Evolutionary conservation across 2,797 vertebrate genomes (phyloP).

Genomic region (Poeciliopsis infans): DNA sequence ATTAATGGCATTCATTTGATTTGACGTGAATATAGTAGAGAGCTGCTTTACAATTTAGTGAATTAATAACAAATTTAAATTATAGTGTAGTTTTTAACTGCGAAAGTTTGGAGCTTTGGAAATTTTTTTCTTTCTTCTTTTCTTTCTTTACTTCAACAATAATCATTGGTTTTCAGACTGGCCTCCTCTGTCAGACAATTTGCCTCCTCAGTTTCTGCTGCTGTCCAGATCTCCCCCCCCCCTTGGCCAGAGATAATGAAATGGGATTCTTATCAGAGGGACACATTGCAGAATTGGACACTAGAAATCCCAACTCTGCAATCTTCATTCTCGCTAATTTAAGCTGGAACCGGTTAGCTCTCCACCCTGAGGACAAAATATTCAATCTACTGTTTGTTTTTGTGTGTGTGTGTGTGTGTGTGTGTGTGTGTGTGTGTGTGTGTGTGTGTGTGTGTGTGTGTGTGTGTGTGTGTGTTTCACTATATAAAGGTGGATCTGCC

Average conservation of each 20-base stretch:
- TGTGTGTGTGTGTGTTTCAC: constrained; percentile 5
- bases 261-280: constrained; percentile 52
- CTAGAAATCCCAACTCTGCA: constrained; percentile 39
- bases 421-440: too few relatives aligned
- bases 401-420: too few relatives aligned
- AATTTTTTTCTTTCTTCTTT: background rate
- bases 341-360: constrained; percentile 37
- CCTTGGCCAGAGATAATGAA: constrained; percentile 32
- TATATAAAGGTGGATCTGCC: constrained; percentile 32
- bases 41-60: background rate
- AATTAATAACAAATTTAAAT: background rate
- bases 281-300: constrained; percentile 42
- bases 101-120: too few relatives aligned
- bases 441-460: too few relatives aligned
- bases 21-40: background rate
- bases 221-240: constrained; percentile 31
- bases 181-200: constrained; percentile 32
- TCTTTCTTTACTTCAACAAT: too few relatives aligned
- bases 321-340: constrained; percentile 41
- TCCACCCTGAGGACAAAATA: constrained; percentile 43
- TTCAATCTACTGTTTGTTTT: constrained; percentile 14
- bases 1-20: background rate
- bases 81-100: background rate
- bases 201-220: constrained; percentile 41
- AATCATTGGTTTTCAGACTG: constrained; percentile 36